Percentiles rank a stretch among this genome's conserved stretches.
Evolutionary conservation across 1,140 invertebrate genomes (phyloP).

Genomic region (Pteromalus puparum): DNA sequence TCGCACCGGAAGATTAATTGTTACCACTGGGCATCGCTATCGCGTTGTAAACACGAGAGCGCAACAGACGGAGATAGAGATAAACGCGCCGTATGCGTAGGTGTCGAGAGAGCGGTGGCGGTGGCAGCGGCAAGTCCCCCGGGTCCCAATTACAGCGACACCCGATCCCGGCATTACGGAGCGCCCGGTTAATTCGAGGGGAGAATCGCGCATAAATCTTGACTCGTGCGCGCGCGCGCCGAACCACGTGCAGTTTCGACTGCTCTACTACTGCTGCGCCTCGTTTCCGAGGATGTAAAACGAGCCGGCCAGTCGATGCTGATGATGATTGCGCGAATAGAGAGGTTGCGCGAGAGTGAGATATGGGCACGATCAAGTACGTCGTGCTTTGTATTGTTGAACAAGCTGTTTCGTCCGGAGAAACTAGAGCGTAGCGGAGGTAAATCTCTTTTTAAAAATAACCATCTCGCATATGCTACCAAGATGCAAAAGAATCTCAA

Average conservation of each 20-base stretch:
- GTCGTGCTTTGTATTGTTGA: background rate
- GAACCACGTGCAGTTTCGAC: conserved; percentile 24
- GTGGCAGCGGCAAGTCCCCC: conserved; percentile 46
- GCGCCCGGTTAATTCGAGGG: conserved; percentile 55
- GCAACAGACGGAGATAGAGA: background rate
- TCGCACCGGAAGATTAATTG: conserved; percentile 42
- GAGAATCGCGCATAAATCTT: conserved; percentile 55
- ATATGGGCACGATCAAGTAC: background rate
- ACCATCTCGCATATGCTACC: too few species aligned
- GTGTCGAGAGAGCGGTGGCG: conserved; percentile 9
- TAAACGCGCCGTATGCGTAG: conserved; percentile 21
- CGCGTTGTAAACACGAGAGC: conserved; percentile 13
- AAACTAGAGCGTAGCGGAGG: background rate
- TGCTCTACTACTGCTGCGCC: background rate
- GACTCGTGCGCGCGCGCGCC: too few species aligned
- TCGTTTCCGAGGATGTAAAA: conserved; percentile 15
- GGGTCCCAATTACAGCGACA: conserved; percentile 60
- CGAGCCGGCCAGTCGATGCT: conserved; percentile 8
- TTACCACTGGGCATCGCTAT: conserved; percentile 4
- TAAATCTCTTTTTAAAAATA: background rate
- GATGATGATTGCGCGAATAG: conserved; percentile 5
- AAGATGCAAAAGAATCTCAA: background rate
- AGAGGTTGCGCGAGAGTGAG: background rate
- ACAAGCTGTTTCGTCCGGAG: background rate
- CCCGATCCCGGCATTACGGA: conserved; percentile 55